Base-by-base conservation (phyloP, 1,140 invertebrate genomes). In the Aleiodes sp. region DNA sequence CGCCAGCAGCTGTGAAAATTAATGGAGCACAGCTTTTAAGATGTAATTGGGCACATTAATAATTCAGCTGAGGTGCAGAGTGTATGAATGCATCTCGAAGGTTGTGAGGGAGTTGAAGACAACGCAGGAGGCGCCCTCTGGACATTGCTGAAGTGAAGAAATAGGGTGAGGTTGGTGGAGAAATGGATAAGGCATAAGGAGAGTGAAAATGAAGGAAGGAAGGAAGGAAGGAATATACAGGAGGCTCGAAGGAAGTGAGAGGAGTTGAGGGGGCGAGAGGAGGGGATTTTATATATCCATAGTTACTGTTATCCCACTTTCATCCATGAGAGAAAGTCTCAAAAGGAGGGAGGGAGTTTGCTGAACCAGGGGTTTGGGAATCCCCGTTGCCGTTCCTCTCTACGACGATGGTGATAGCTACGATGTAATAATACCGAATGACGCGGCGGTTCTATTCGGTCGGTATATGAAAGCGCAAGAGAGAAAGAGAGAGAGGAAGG, bases 31-130 rank as follows among this genome's bases (percentile, higher is more conserved):
- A 86, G 87, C 88, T 89, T 89, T 88, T 89, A 88, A 89, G 88
- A 89, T 88, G 87, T 89, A 89, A 89, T 89, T 89, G 88, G 88
- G 86, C 82, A 88, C 87, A 88, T 89, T 89, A 87, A 88, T 89
- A 89, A 89, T 85, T 86, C 79, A 76, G 68, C 70, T 72, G 75
- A 65, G 72, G 70, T 68, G 65, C 65, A 66, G 68, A 66, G 71
- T 39, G 74, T 67, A 70, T 57, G 65, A 65, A 63, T n/a, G 65
- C 12, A 59, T 31, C 14, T 8, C 24, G 6, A 21, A 19, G 52
- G 10, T 9, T 9, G 28, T 9, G 28, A 31, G 56, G 10, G 28
- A 29, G 19, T 39, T 62, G 52, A 31, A 16, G 43, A 4, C 41
- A 24, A 1, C 10, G 4, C 46, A 7, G 46, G 46, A 24, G 46